phyloP scores from a whole-genome alignment of 2,113 vertebrate species.

The Falcunculus frontatus region DNA sequence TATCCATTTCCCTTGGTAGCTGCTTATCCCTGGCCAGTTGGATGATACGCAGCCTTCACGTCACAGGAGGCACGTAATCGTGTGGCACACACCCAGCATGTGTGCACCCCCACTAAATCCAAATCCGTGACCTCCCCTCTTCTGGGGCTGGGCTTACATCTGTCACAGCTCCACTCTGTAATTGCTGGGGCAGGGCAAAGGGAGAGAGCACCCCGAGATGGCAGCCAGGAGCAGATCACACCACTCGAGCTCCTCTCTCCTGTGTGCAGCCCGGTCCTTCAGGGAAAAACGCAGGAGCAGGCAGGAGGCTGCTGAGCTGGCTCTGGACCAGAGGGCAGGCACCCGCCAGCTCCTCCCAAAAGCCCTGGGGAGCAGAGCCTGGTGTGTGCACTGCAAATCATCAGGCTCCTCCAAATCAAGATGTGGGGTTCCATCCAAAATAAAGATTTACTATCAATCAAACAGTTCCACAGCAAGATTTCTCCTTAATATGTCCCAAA shows the following conservation, averaged over 20 bases:
- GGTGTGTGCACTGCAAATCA: rapidly evolving
- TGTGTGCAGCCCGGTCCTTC: rapidly evolving
- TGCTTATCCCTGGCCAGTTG: not conserved
- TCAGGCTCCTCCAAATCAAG: not conserved
- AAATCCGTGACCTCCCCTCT: not conserved
- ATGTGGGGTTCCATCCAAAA: rapidly evolving
- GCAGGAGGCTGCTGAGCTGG: not conserved
- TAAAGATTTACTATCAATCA: not conserved
- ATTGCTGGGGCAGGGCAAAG: not conserved
- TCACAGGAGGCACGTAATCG: not conserved
- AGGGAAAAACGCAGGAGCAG: not conserved
- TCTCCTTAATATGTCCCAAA: not conserved
- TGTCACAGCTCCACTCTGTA: not conserved
- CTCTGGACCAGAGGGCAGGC: not conserved
- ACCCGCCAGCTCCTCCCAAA: not conserved
- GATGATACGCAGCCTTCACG: not conserved
- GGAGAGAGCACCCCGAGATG: not conserved
- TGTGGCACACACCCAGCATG: not conserved
- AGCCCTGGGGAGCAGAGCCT: not conserved
- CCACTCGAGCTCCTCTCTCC: rapidly evolving
- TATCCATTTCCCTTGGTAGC: not conserved
- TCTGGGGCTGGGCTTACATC: not conserved
- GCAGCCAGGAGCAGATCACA: rapidly evolving
- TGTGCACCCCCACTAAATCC: not conserved
- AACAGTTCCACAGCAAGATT: not conserved